These are phyloP conservation scores for Melitaea athalia DNA, from an alignment of 2,888 invertebrate species.

Conservation along the genomic window DNA sequence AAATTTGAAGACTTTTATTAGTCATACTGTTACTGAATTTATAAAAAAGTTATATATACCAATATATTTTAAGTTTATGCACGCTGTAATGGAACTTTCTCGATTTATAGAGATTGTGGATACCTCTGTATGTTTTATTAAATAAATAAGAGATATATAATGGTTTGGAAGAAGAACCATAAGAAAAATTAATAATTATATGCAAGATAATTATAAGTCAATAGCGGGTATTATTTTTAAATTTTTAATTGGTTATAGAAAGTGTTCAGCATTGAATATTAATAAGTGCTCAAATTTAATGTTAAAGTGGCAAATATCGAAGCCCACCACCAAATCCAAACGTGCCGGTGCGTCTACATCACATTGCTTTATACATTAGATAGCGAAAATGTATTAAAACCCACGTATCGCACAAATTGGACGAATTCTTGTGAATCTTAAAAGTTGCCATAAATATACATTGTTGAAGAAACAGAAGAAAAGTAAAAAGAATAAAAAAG, in stretches of 20 bases:
- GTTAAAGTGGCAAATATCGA: constrained; percentile 32
- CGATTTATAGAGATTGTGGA: no score
- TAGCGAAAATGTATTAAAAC: constrained; percentile 30
- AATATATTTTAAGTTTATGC: no score
- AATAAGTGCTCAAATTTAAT: constrained; percentile 31
- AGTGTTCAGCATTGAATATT: constrained; percentile 21
- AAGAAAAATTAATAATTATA: not conserved
- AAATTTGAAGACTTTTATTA: not conserved
- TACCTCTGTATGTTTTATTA: not conserved
- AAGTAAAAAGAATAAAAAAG: constrained; percentile 34
- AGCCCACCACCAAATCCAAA: constrained; percentile 41
- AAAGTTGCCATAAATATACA: constrained; percentile 13
- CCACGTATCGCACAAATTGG: constrained; percentile 2
- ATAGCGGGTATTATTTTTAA: constrained; percentile 6
- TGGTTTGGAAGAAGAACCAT: not conserved
- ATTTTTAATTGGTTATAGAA: constrained; percentile 17
- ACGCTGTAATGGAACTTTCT: no score
- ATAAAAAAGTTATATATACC: no score
- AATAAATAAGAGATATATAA: not conserved
- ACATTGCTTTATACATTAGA: constrained; percentile 35
- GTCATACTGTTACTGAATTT: not conserved
- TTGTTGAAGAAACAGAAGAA: constrained; percentile 22
- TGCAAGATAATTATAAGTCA: constrained; percentile 3
- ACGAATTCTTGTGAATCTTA: not conserved
- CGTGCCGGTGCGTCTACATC: constrained; percentile 40